These are phyloP conservation scores for Liolophura sinensis DNA, from an alignment of 1,140 invertebrate genomes.

Conservation along the genomic window DNA sequence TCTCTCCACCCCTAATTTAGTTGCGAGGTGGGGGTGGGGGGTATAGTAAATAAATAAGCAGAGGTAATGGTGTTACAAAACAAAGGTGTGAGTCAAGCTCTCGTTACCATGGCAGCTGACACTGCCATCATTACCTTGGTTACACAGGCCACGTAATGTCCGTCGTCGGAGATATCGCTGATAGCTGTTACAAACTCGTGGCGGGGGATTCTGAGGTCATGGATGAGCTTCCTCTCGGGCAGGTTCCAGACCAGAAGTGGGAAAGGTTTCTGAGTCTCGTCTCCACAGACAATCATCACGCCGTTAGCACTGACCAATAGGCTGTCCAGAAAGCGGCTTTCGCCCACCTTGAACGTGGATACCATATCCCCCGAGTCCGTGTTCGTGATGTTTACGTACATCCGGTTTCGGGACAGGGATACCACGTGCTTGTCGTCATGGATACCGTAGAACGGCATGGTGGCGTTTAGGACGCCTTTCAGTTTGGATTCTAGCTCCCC, in stretches of 20 bases:
- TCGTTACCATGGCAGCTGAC: too few species aligned
- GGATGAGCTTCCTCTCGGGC: conserved; percentile 78
- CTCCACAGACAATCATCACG: conserved; percentile 83
- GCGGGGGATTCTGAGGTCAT: conserved; percentile 83
- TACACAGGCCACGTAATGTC: conserved; percentile 68
- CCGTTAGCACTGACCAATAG: conserved; percentile 84
- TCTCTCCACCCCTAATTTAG: too few species aligned
- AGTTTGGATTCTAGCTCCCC: conserved; percentile 73
- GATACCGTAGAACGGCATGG: conserved; percentile 86
- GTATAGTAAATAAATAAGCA: too few species aligned
- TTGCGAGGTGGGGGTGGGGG: too few species aligned
- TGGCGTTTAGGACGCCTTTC: conserved; percentile 88
- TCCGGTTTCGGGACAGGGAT: conserved; percentile 79
- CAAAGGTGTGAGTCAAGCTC: too few species aligned
- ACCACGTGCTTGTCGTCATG: conserved; percentile 79
- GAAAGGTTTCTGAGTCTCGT: conserved; percentile 89
- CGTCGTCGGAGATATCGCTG: conserved; percentile 84
- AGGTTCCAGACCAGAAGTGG: conserved; percentile 87
- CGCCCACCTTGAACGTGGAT: conserved; percentile 75
- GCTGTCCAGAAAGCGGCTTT: conserved; percentile 86
- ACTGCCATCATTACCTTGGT: conserved; percentile 58
- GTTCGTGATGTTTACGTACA: conserved; percentile 90
- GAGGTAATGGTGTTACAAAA: too few species aligned
- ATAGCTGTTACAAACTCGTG: conserved; percentile 85
- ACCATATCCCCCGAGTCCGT: conserved; percentile 74